Evolutionary conservation across 2,113 vertebrate species (phyloP).

Genomic region (Calyptommatus sinebrachiatus): DNA sequence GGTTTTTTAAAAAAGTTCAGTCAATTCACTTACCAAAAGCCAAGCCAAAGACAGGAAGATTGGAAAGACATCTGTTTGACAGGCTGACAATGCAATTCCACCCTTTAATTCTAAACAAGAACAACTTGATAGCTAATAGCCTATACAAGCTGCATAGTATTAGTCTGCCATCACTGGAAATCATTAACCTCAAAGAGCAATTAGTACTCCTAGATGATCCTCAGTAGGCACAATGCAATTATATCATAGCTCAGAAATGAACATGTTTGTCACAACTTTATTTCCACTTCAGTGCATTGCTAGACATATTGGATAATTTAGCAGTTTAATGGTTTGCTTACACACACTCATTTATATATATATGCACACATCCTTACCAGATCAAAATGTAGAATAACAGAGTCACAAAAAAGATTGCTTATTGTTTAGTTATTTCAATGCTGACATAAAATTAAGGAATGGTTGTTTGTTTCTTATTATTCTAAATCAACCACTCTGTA

Average conservation of each 20-base stretch:
- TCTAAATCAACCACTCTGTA: background rate
- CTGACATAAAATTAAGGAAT: too few relatives aligned
- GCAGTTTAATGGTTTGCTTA: background rate
- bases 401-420: background rate
- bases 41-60: background rate
- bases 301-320: constrained; percentile 13
- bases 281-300: background rate
- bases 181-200: constrained; percentile 19
- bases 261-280: constrained; percentile 27
- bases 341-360: background rate
- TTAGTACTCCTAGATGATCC: constrained; percentile 33
- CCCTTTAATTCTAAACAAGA: background rate
- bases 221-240: background rate
- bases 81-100: background rate
- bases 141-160: constrained; percentile 16
- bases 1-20: background rate
- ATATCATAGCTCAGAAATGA: constrained; percentile 21
- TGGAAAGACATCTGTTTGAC: background rate
- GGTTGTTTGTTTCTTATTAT: background rate
- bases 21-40: background rate
- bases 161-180: constrained; percentile 24
- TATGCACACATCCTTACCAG: background rate
- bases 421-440: too few relatives aligned
- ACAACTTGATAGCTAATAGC: constrained; percentile 31
- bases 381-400: constrained; percentile 1